Conservation (phyloP, 2,888 invertebrate species). For the Epiperipatus broadwayi region DNA sequence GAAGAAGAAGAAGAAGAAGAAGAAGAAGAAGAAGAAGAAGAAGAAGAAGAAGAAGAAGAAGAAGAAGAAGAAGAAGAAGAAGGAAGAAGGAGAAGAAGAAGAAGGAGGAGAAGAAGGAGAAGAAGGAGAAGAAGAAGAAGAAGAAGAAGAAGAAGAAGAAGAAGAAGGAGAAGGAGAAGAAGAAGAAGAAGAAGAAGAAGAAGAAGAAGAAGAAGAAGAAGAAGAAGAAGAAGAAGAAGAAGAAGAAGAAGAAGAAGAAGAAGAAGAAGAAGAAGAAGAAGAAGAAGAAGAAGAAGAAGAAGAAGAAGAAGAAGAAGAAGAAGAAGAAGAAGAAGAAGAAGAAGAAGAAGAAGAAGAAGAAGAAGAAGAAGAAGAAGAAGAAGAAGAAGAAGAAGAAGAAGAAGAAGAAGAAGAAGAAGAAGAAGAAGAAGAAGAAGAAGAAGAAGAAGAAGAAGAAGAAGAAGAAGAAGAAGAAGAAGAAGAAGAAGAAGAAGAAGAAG, state of each 20-base stretch:
- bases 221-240: conserved; percentile 1
- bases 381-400: not conserved
- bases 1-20: not conserved
- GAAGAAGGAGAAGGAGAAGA: not conserved
- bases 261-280: not conserved
- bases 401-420: not conserved
- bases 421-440: not conserved
- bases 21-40: not conserved
- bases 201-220: conserved; percentile 6
- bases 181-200: conserved; percentile 6
- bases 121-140: conserved; percentile 4
- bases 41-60: not conserved
- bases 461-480: conserved; percentile 12
- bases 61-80: not conserved
- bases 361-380: conserved; percentile 4
- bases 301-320: not conserved
- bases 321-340: not conserved
- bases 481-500: conserved; percentile 1
- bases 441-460: not conserved
- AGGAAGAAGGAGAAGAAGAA: conserved; percentile 1
- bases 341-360: conserved; percentile 5
- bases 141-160: conserved; percentile 7
- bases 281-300: not conserved
- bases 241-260: not conserved
- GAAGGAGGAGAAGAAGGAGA: not conserved